A percentile compares a stretch with the other conserved stretches of the same genome.
phyloP scores from a whole-genome alignment of 2,113 vertebrate species.

The Hemibagrus wyckioides region DNA sequence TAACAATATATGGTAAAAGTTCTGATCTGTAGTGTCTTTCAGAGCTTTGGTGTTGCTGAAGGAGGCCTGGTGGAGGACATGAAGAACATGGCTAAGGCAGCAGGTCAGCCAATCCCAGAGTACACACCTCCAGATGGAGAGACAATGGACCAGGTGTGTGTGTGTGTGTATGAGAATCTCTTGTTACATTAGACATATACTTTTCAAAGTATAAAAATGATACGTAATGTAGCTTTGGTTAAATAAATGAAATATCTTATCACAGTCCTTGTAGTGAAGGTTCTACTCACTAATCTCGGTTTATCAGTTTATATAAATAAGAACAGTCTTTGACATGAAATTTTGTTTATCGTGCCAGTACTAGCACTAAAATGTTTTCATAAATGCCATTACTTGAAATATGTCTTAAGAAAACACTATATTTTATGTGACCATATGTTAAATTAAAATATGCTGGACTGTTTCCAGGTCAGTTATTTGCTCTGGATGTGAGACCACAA shows the following conservation, averaged over 20 bases:
- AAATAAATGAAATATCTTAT: background rate
- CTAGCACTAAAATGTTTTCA: background rate
- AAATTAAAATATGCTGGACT: background rate
- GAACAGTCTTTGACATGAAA: background rate
- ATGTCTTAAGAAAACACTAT: background rate
- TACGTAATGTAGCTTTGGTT: background rate
- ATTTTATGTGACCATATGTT: background rate
- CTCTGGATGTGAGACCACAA: background rate
- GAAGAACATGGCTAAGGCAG: conserved; percentile 83
- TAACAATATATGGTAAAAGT: background rate
- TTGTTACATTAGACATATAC: no score
- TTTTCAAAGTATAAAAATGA: background rate
- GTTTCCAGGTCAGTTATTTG: background rate
- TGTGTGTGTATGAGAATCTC: background rate
- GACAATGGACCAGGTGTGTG: conserved; percentile 83
- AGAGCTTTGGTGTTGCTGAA: conserved; percentile 90
- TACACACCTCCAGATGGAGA: conserved; percentile 89
- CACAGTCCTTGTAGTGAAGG: background rate
- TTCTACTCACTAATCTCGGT: background rate
- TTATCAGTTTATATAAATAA: background rate
- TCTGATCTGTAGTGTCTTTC: conserved; percentile 38
- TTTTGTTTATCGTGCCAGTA: background rate
- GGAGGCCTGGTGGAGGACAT: conserved; percentile 78
- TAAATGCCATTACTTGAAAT: background rate
- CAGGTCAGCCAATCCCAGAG: conserved; percentile 75